phyloP scores from a whole-genome alignment of 92 coral and sea anemone genomes.

The Parazoanthus atlanticus region DNA sequence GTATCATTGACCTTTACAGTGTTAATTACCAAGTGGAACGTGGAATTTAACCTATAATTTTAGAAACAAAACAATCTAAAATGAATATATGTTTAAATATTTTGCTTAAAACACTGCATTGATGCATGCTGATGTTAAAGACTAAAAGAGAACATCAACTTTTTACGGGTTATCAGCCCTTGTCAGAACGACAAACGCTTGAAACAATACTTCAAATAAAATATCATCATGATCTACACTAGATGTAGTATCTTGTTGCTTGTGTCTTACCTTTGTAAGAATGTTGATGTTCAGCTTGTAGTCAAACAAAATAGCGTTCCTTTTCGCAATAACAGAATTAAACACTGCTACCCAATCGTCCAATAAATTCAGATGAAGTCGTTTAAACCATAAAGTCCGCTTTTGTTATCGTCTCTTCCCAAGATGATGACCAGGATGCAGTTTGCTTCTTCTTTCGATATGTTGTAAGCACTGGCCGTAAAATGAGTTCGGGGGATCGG shows the following conservation, averaged over 20 bases:
- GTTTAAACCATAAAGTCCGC: neutral
- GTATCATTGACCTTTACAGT: neutral
- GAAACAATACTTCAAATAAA: neutral
- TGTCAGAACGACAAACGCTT: neutral
- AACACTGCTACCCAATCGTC: neutral
- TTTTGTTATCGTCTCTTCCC: neutral
- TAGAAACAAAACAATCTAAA: neutral
- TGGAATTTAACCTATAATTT: conserved; percentile 24
- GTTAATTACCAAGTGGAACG: neutral
- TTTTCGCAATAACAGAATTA: neutral
- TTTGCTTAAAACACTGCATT: neutral
- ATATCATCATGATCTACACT: neutral
- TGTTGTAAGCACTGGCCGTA: neutral
- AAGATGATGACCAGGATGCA: neutral
- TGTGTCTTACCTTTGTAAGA: neutral
- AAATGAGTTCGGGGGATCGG: neutral
- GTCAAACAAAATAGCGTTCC: neutral
- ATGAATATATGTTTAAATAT: neutral
- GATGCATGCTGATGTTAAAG: neutral
- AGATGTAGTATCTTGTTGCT: neutral
- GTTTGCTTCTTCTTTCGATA: conserved; percentile 14
- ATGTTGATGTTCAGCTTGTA: neutral
- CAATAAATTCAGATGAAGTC: neutral
- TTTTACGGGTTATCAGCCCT: too few relatives aligned
- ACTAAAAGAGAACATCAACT: neutral